A percentile compares a stretch with the other conserved stretches of the same genome.
These are phyloP conservation scores for Spheniscus mendiculus DNA, from an alignment of 2,113 vertebrate species.

Conservation along the genomic window DNA sequence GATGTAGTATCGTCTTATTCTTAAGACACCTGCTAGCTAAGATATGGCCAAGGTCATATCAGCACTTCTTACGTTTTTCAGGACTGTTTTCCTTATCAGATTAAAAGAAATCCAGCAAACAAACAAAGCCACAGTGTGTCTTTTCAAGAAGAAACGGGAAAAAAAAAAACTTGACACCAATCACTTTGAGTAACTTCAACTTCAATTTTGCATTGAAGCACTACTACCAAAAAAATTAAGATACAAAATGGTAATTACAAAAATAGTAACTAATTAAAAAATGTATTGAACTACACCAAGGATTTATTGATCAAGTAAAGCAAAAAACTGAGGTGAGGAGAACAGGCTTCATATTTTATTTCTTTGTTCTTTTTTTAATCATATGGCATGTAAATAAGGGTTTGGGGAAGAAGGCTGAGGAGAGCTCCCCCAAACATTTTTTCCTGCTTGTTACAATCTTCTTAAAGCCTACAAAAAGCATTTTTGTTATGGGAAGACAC, in stretches of 20 bases:
- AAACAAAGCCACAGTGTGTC: not conserved
- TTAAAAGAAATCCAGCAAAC: not conserved
- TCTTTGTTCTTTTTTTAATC: not conserved
- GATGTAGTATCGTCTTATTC: constrained; percentile 33
- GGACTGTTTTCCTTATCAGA: not conserved
- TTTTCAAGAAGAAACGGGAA: not conserved
- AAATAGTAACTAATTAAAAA: not conserved
- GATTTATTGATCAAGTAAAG: not conserved
- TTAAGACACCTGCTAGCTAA: not conserved
- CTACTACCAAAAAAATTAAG: not conserved
- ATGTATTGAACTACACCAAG: not conserved
- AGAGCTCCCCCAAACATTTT: not conserved
- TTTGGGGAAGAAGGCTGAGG: not conserved
- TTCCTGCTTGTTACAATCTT: not conserved
- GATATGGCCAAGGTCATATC: constrained; percentile 16
- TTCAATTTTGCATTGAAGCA: not conserved
- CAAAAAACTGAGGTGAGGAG: not conserved
- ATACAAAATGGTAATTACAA: not conserved
- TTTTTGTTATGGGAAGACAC: not conserved
- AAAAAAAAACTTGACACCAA: not conserved
- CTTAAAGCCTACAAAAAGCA: not conserved
- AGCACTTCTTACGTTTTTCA: not conserved
- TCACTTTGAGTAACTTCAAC: not conserved
- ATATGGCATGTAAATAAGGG: not conserved
- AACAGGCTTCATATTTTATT: not conserved